Conservation (phyloP, 2,888 invertebrate species). For the Euplexia lucipara region DNA sequence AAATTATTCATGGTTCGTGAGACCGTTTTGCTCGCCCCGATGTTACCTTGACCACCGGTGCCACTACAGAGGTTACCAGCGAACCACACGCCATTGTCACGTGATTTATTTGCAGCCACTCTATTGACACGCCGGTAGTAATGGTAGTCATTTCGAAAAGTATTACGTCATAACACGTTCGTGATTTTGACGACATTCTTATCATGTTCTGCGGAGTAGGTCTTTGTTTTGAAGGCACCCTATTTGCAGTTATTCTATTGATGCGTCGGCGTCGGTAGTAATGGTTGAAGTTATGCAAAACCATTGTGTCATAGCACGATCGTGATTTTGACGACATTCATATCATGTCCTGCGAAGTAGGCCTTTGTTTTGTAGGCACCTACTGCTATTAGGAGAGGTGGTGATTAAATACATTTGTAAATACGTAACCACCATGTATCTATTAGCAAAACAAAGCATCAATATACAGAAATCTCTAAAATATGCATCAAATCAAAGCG, state of each 20-base stretch:
- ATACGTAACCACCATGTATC: too few species aligned
- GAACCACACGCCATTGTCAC: constrained; percentile 28
- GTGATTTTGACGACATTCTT: constrained; percentile 21
- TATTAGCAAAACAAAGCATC: too few species aligned
- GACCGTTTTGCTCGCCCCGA: constrained; percentile 13
- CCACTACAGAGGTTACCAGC: constrained; percentile 14
- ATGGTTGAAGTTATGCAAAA: constrained; percentile 27
- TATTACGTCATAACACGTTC: constrained; percentile 26
- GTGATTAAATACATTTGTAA: too few species aligned
- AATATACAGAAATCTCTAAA: too few species aligned
- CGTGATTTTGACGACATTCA: constrained; percentile 20
- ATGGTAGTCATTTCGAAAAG: constrained; percentile 25
- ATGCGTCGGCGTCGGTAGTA: constrained; percentile 3
- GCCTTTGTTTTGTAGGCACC: constrained; percentile 2
- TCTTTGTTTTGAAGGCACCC: constrained; percentile 11
- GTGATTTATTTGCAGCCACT: constrained; percentile 35
- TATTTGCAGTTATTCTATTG: constrained; percentile 32
- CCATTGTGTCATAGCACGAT: constrained; percentile 23
- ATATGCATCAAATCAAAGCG: too few species aligned
- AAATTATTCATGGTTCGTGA: constrained; percentile 29
- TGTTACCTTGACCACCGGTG: constrained; percentile 42
- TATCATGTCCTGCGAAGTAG: constrained; percentile 19
- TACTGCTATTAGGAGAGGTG: not conserved
- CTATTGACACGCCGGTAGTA: constrained; percentile 10
- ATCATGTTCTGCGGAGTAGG: constrained; percentile 14